Evolutionary conservation across 2,797 vertebrate species (phyloP), one percentile per base, ranked within the genome.

Genomic region (Spinus olivaceus): DNA sequence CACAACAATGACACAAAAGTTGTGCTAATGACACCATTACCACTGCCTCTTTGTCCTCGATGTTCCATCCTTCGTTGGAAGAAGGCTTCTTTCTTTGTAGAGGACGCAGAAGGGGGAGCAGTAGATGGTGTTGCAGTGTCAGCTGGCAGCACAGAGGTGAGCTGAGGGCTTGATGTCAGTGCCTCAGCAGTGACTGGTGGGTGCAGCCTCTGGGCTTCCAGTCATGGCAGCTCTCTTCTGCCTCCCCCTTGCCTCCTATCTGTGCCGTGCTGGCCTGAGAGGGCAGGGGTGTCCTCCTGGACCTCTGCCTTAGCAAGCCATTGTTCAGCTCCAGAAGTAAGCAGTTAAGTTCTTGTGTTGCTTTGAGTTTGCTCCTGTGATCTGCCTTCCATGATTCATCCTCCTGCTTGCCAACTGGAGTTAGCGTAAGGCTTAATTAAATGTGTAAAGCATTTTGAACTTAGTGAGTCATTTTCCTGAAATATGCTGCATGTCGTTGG

Each of bases 381-480:
- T 89, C 69, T 33, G 61, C 35, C 28, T 86, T 77, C 64, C 51
- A 42, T 95, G 96, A 94, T 86, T 96, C 90, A 95, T 76, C 18
- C 21, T 81, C 17, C 9, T 81, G 88, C 82, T 95, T 95, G 90
- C 90, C 91, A 96, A 37, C 70, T 92, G 86, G 73, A 72, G 80
- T 76, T 76, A 90, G 66, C 5, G 77, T 88, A 91, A 90, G 37
- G 39, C 70, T 95, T 96, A 94, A 94, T 96, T 96, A 96, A 96
- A 94, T 76, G 86, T 95, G 88, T 95, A 90, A 96, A 96, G 59
- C 63, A 66, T 73, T 70, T 54, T 84, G 90, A 91, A 93, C 76
- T 80, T 91, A 64, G 30, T 94, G 95, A 96, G 67, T 95, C 70
- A 95, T 93, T 90, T 92, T 91, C 39, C 82, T 92, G 90, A 96